Base-by-base conservation (phyloP, 2,888 invertebrate genomes). In the Vandiemenella viatica region DNA sequence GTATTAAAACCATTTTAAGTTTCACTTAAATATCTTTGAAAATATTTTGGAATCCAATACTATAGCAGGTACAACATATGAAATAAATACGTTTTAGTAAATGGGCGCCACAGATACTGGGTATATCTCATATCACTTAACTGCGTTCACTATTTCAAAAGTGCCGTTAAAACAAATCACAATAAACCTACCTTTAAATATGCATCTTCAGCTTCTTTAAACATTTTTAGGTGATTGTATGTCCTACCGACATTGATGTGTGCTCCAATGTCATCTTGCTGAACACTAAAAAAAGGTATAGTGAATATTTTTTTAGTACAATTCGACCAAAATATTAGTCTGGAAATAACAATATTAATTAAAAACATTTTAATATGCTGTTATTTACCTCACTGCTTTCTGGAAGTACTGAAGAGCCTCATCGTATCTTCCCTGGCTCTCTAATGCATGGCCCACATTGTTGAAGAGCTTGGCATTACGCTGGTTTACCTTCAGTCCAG, bases 201-300 rank as follows among this genome's bases (percentile, higher is more conserved):
- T 1, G 93, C 92, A 57, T 84, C 82, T 69, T 96, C 95, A 0
- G 96, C 95, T 65, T 92, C 88, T 58, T 79, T 76, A 64, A 80
- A 85, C 74, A 79, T 76, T 65, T 90, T 87, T 54, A 96, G 70
- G 63, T 91, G 89, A 67, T 91, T 93, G 67, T 86, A 91, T 0
- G 95, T 93, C 54, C 96, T 74, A 13, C 95, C 96, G 4, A 96
- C 95, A 68, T 96, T 96, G 58, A 96, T 95, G 65, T 95, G 92
- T 5, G 95, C 93, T 1, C 95, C 95, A 43, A 95, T 90, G 65
- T 96, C 95, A 64, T 95, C 95, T 13, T 86, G 83, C 67, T 96
- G 96, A 7, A 95, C 92, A 62, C 78, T 74, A 58, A 19, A 61
- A 58, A 43, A 49, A 48, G n/a, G n/a, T n/a, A 32, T 32, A 4